Conservation (phyloP, 2,888 invertebrate species). For the Trichogramma dendrolimi region DNA sequence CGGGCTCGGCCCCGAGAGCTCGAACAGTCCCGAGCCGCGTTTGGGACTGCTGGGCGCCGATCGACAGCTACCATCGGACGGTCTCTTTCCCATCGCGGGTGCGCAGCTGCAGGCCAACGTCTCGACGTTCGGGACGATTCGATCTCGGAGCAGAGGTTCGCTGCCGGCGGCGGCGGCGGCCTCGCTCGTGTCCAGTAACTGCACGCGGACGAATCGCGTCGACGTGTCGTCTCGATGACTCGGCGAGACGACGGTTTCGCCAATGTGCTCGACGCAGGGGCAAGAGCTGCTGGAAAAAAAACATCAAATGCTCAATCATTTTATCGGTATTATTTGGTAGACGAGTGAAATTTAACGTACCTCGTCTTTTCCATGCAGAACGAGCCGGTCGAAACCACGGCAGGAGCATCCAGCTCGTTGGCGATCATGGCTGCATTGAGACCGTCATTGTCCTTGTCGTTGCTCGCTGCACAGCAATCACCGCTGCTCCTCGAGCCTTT, state of each 20-base stretch:
- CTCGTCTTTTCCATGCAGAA: slow-evolving; percentile 41
- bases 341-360: slow-evolving; percentile 1
- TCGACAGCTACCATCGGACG: slow-evolving; percentile 30
- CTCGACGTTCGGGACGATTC: background rate
- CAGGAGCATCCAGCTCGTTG: slow-evolving; percentile 52
- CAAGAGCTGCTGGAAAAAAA: slow-evolving; percentile 63
- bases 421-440: no score
- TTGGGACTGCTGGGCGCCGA: slow-evolving; percentile 45
- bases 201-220: slow-evolving; percentile 1
- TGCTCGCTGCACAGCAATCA: slow-evolving; percentile 54
- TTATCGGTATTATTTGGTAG: background rate
- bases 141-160: slow-evolving; percentile 27
- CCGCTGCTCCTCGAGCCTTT: slow-evolving; percentile 4
- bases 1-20: slow-evolving; percentile 15
- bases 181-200: slow-evolving; percentile 2
- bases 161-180: slow-evolving; percentile 16
- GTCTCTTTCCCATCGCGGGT: slow-evolving; percentile 5
- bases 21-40: slow-evolving; percentile 35
- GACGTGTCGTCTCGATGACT: slow-evolving; percentile 21
- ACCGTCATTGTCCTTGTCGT: slow-evolving; percentile 50
- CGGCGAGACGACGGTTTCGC: slow-evolving; percentile 9
- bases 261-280: slow-evolving; percentile 65
- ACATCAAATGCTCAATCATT: slow-evolving; percentile 33
- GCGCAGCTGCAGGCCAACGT: background rate
- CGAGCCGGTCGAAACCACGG: slow-evolving; percentile 48